Conservation (phyloP, 1,140 invertebrate genomes). For the Muscidifurax raptorellus region DNA sequence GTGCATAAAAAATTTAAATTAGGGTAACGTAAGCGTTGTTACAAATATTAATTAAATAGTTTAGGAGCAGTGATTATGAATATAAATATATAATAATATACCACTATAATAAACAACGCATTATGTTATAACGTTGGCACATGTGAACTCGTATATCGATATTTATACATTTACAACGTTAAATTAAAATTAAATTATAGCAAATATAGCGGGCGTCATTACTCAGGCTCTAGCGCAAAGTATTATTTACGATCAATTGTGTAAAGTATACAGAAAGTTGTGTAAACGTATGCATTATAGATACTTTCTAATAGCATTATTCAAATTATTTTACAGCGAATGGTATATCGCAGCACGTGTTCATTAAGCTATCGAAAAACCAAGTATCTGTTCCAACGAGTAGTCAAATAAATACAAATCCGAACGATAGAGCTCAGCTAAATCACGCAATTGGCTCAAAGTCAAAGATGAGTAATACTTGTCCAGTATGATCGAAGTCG, state of each 20-base stretch:
- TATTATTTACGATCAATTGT: too few species aligned
- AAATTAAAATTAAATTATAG: neutral
- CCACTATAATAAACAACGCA: neutral
- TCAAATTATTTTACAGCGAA: too few species aligned
- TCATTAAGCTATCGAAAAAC: conserved; percentile 76
- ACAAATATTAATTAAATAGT: neutral
- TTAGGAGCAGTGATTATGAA: neutral
- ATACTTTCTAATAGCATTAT: too few species aligned
- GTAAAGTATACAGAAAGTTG: too few species aligned
- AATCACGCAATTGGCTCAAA: conserved; percentile 80
- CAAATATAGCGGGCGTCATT: too few species aligned
- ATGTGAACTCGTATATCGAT: neutral
- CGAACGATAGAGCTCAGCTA: conserved; percentile 85
- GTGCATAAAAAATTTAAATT: neutral
- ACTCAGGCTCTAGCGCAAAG: too few species aligned
- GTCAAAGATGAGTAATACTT: conserved; percentile 85
- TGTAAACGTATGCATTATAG: too few species aligned
- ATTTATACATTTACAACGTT: neutral
- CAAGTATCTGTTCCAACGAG: conserved; percentile 82
- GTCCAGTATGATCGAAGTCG: conserved; percentile 78
- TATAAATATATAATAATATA: neutral
- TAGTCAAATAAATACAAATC: conserved; percentile 91
- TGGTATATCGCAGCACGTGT: neutral
- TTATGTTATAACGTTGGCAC: neutral
- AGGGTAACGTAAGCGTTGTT: neutral